Evolutionary conservation across 2,888 invertebrate genomes (phyloP), one percentile per base, ranked within the genome.

Genomic region (Philonicus albiceps): DNA sequence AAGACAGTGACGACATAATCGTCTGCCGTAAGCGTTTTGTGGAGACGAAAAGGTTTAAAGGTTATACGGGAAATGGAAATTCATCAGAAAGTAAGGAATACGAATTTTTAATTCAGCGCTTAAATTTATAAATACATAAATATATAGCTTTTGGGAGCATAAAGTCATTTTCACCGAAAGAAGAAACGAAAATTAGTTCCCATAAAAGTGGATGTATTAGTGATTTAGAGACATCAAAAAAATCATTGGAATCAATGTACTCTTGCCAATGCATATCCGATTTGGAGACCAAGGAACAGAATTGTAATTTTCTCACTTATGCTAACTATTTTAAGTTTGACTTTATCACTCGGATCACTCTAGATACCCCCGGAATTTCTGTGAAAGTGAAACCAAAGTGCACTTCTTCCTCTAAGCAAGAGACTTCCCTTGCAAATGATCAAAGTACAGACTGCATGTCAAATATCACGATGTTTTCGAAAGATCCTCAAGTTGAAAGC

Each of bases 1-100:
- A 86, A 73, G 86, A 86, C 19, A 53, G 49, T 22, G 80, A 81
- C 11, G 81, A 87, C 76, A 85, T 88, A 76, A 83, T 88, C 34
- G 83, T 87, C 80, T 86, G 87, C 16, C 86, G 85, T 3, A 49
- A 34, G 16, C 43, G 80, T 16, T 49, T 30, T 30, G 43, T 80
- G 49, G 49, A 49, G 30, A 80, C 80, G 16, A 19, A 16, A 13
- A 49, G 22, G 53, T n/a, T 43, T 30, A n/a, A 30, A 27, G 27
- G 22, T 53, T n/a, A 22, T 53, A n/a, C 16, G 13, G 27, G 27
- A 4, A 7, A 40, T 30, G 30, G 53, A 80, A 1, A 0, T 3
- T 64, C n/a, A 27, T 31, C 19, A 0, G 80, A 80, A 8, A 30
- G 80, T 80, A 80, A 75, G 74, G n/a, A 19, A 19, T 74, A n/a